Evolutionary conservation across 2,797 vertebrate genomes (phyloP).

Genomic region (Brotogeris chrysoptera): DNA sequence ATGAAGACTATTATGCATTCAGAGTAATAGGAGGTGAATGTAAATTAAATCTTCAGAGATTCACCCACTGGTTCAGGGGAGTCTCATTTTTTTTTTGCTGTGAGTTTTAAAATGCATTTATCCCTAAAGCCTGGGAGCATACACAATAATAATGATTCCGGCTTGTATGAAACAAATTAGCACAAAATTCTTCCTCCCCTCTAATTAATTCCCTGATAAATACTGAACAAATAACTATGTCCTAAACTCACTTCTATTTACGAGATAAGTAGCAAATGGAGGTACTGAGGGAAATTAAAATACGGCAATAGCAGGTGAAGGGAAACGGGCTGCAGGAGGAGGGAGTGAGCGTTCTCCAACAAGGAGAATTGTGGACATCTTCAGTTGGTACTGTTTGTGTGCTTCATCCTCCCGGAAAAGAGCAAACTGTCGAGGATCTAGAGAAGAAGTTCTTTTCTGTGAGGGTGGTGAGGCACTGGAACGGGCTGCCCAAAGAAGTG

Average conservation of each 20-base stretch:
- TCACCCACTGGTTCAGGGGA: neutral
- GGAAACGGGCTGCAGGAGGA: neutral
- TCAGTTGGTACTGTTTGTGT: neutral
- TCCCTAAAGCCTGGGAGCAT: neutral
- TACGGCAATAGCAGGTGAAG: neutral
- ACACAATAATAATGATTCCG: neutral
- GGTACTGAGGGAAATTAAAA: neutral
- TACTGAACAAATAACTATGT: neutral
- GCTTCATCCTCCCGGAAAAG: neutral
- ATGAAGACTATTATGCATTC: neutral
- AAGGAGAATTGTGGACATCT: neutral
- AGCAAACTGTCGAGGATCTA: neutral
- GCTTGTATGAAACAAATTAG: constrained; percentile 7
- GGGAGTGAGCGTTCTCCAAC: neutral
- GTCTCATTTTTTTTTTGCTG: neutral
- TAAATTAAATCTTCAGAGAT: constrained; percentile 33
- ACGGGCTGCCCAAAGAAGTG: neutral
- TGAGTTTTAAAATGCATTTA: constrained; percentile 16
- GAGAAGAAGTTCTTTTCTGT: neutral
- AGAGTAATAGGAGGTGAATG: constrained; percentile 9
- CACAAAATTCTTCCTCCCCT: neutral
- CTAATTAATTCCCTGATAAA: constrained; percentile 20
- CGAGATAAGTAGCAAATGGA: neutral
- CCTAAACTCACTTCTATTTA: neutral
- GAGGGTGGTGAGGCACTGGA: neutral